Evolutionary conservation across 2,113 vertebrate species (phyloP), one percentile per base, ranked within the genome.

Genomic region (Hippocampus mohnikei): DNA sequence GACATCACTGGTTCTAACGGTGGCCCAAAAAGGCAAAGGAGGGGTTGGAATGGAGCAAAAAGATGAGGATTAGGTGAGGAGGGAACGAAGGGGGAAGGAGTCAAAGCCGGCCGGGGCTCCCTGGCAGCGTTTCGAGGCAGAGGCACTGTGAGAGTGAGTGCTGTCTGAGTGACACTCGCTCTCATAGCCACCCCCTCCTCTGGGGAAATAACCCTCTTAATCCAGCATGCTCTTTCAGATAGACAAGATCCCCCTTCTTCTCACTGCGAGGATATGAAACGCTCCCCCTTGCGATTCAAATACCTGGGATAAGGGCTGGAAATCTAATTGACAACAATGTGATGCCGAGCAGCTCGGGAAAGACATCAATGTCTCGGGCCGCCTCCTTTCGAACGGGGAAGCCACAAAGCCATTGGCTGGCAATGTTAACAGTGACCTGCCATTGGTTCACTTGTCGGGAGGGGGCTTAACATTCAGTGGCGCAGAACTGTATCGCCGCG

Each of bases 131-230:
- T 83, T 76, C 78, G 78, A 68, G 75, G 73, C 66, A 73, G 79
- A 68, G 76, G 73, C 64, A 72, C 78, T 83, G 79, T 86, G 82
- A 84, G 83, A 78, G 77, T 84, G 88, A 90, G 82, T 76, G 80
- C 82, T 79, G 80, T 67, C 81, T 91, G 90, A 91, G 88, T 92
- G 90, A 91, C 89, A 91, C 80, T 87, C 89, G 75, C 86, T 90
- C 90, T 92, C 84, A 88, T 88, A 89, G 87, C 88, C 62, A 25
- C 40, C 85, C 33, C 88, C 84, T 90, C 93, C 93, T 93, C 93
- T 85, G 88, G 95, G 95, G 94, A 96, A 97, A 96, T 95, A 96
- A 96, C 92, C 92, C 90, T 94, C 93, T 95, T 95, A 97, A 96
- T 96, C 93, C 93, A 93, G 89, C 91, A 84, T 88, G 91, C 90